Conservation (phyloP, 2,797 vertebrate genomes). For the Rhinoraja longicauda region DNA sequence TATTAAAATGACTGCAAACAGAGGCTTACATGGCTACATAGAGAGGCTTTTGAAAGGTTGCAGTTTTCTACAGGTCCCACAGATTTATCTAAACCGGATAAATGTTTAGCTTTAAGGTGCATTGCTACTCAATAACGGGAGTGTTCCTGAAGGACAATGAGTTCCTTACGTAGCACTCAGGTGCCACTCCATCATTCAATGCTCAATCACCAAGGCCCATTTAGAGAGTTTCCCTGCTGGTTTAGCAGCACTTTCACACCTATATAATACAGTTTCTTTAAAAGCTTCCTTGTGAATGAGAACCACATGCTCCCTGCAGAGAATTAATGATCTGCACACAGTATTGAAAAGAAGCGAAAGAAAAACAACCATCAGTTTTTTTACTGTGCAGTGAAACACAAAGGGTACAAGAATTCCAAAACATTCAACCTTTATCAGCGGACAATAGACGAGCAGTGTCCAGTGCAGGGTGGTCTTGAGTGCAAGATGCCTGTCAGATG, state of each 20-base stretch:
- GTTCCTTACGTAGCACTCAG: background rate
- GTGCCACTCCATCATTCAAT: conserved; percentile 3
- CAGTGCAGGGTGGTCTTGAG: too few species aligned
- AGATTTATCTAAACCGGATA: background rate
- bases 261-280: background rate
- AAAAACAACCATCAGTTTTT: background rate
- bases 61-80: background rate
- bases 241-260: background rate
- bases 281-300: background rate
- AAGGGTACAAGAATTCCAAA: background rate
- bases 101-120: background rate
- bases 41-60: background rate
- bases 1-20: too few species aligned
- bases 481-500: too few species aligned
- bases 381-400: background rate
- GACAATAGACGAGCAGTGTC: background rate
- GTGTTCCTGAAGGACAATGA: background rate
- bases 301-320: background rate
- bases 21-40: too few species aligned
- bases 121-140: background rate
- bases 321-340: conserved; percentile 3
- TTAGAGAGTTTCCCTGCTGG: background rate
- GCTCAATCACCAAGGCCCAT: background rate
- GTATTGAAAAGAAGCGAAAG: background rate
- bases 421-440: background rate